Conservation (phyloP, 2,888 invertebrate genomes). For the Phlogophora meticulosa region DNA sequence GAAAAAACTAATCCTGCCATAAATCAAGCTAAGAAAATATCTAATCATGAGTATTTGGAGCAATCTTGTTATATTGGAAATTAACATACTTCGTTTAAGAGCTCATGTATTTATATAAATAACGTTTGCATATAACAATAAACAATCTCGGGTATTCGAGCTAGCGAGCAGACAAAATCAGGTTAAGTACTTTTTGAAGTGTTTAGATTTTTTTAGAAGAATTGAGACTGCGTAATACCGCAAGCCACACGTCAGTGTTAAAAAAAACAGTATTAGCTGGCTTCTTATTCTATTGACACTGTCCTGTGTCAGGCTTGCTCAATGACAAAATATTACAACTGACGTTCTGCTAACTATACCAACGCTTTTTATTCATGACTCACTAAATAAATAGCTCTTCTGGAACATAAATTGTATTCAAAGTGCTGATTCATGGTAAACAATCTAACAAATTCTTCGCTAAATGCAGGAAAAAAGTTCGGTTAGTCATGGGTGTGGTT, state of each 20-base stretch:
- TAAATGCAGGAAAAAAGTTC: constrained; percentile 16
- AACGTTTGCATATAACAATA: constrained; percentile 24
- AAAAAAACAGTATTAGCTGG: no score
- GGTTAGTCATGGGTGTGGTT: constrained; percentile 38
- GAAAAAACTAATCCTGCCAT: neutral
- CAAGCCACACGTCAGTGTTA: no score
- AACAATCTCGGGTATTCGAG: constrained; percentile 39
- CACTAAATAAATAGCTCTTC: constrained; percentile 36
- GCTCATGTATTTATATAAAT: constrained; percentile 25
- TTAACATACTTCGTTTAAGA: constrained; percentile 29
- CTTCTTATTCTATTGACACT: no score
- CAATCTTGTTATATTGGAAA: constrained; percentile 22
- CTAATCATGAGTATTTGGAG: constrained; percentile 24
- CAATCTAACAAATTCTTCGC: constrained; percentile 22
- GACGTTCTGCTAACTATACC: no score
- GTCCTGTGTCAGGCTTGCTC: no score
- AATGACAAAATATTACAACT: no score
- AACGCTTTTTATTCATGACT: constrained; percentile 37
- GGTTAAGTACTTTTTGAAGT: constrained; percentile 46
- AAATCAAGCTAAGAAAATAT: constrained; percentile 14
- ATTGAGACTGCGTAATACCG: constrained; percentile 19
- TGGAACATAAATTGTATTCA: constrained; percentile 25
- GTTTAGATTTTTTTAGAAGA: constrained; percentile 27
- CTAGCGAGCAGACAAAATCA: constrained; percentile 36
- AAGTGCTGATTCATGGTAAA: constrained; percentile 52